Evolutionary conservation across 2,797 vertebrate species (phyloP).

Genomic region (Geotrypetes seraphini): DNA sequence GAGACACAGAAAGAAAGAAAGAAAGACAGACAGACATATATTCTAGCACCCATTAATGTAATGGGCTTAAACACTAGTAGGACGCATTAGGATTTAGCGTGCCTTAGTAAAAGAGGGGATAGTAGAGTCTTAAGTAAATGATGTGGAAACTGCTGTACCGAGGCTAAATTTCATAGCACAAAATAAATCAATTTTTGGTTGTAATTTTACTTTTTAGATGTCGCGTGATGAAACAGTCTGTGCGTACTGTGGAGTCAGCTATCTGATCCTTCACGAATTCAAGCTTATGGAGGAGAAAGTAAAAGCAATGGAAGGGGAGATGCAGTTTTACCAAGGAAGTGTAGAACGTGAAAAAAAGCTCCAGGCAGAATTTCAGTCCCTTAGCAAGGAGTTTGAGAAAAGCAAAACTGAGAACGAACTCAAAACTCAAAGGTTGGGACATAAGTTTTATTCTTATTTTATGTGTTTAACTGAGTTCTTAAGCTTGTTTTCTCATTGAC

Average conservation of each 20-base stretch:
- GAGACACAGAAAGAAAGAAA: no score
- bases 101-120: no score
- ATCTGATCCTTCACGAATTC: constrained; percentile 80
- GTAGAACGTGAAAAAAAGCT: constrained; percentile 60
- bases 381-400: constrained; percentile 52
- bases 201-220: constrained; percentile 56
- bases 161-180: no score
- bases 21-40: no score
- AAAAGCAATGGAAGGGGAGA: constrained; percentile 58
- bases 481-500: no score
- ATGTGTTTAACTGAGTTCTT: neutral
- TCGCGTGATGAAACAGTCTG: constrained; percentile 68
- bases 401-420: constrained; percentile 50
- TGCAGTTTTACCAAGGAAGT: constrained; percentile 54
- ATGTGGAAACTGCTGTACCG: no score
- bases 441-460: constrained; percentile 8
- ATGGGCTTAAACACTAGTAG: no score
- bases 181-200: neutral
- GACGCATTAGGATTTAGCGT: no score
- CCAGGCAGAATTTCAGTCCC: constrained; percentile 54
- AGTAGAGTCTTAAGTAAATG: no score
- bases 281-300: constrained; percentile 67
- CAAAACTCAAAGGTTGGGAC: constrained; percentile 67
- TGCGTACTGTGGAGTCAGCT: constrained; percentile 82
- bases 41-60: no score